phyloP scores from a whole-genome alignment of 2,113 vertebrate genomes.

The Empidonax traillii region DNA sequence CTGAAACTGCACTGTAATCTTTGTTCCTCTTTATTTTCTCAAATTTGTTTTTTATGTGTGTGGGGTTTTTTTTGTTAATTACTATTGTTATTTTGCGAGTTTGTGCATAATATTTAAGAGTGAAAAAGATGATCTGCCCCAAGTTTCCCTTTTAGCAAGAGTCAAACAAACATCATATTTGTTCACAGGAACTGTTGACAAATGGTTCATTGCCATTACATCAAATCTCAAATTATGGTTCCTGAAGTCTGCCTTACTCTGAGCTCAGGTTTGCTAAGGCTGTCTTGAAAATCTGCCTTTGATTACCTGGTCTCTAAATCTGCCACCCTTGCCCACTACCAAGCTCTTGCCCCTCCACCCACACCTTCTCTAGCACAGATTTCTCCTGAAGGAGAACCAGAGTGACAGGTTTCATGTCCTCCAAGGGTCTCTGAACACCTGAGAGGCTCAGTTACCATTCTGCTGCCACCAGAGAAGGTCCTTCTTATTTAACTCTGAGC shows the following conservation, averaged over 20 bases:
- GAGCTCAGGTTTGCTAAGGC: not conserved
- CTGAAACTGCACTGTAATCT: not conserved
- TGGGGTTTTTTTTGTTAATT: not conserved
- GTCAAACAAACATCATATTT: not conserved
- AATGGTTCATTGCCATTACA: fast-evolving
- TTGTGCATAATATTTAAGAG: not conserved
- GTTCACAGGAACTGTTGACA: not conserved
- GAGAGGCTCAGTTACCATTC: not conserved
- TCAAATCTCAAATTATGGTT: not conserved
- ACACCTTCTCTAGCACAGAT: not conserved
- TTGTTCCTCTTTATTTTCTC: not conserved
- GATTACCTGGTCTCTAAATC: not conserved
- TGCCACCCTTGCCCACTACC: not conserved
- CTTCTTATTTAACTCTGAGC: not conserved
- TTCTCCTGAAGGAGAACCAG: not conserved
- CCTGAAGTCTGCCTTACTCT: not conserved
- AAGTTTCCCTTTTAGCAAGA: not conserved
- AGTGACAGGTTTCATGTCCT: not conserved
- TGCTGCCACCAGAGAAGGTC: not conserved
- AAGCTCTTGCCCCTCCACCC: not conserved
- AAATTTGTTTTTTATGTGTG: not conserved
- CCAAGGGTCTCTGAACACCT: not conserved
- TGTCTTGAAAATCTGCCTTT: not conserved
- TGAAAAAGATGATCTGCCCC: not conserved
- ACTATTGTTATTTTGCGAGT: not conserved